Conservation (phyloP, 2,113 vertebrate species). For the Stictonetta naevosa region DNA sequence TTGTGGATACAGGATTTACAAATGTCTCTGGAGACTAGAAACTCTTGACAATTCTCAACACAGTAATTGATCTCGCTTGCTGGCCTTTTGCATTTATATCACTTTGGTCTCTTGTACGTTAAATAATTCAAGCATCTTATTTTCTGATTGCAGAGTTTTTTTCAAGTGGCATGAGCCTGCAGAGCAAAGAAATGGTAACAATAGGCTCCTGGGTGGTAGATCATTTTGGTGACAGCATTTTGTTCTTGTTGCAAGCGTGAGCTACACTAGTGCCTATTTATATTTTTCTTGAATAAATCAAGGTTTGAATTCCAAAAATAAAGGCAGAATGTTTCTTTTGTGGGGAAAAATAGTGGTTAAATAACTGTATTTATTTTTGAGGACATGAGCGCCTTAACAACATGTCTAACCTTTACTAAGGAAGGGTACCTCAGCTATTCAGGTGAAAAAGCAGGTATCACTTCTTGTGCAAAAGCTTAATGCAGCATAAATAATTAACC, state of each 20-base stretch:
- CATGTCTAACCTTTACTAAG: not conserved
- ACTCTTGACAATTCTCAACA: not conserved
- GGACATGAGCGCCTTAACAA: not conserved
- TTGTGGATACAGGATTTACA: not conserved
- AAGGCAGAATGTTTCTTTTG: not conserved
- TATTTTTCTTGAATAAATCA: constrained; percentile 19
- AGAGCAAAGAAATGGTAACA: constrained; percentile 1
- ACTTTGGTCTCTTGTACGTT: not conserved
- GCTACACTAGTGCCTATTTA: not conserved
- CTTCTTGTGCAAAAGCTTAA: not conserved
- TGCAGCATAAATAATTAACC: not conserved
- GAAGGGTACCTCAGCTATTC: not conserved
- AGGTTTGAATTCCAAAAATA: constrained; percentile 19
- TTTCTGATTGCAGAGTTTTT: constrained; percentile 39
- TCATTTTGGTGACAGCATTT: constrained; percentile 3
- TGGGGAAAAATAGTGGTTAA: not conserved
- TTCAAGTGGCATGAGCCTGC: not conserved
- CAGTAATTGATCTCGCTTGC: constrained; percentile 7
- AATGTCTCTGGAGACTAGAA: not conserved
- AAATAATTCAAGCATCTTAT: constrained; percentile 43
- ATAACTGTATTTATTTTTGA: not conserved
- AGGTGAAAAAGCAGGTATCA: not conserved
- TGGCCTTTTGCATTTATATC: constrained; percentile 19
- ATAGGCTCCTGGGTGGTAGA: not conserved
- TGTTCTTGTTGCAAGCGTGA: not conserved